Percentiles rank a stretch among this genome's conserved stretches.
phyloP scores from a whole-genome alignment of 2,113 vertebrate genomes.

The Malurus alboscapulatus region DNA sequence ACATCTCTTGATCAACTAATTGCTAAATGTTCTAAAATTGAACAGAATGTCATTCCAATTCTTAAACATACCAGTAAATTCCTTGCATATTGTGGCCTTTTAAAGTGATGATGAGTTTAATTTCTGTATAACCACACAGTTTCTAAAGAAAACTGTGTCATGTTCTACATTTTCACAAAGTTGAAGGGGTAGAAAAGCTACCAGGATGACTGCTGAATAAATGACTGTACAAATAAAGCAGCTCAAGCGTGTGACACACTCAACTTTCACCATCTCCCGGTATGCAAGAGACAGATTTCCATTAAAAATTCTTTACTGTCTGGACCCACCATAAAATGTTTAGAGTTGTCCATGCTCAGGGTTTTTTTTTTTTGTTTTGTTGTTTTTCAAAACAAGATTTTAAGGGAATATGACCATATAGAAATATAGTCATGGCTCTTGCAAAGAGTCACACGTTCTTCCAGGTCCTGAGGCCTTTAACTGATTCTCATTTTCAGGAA shows the following conservation, averaged over 20 bases:
- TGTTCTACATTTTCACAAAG: not conserved
- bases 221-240: slow-evolving; percentile 24
- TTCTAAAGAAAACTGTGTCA: not conserved
- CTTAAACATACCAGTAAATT: not conserved
- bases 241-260: not conserved
- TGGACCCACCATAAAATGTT: not conserved
- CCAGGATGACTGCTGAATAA: not conserved
- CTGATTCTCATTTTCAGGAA: not conserved
- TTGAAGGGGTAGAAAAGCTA: slow-evolving; percentile 11
- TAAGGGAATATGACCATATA: not conserved
- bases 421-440: not conserved
- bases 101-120: not conserved
- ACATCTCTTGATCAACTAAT: not conserved
- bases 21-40: not conserved
- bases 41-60: not conserved
- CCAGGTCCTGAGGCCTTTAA: not conserved
- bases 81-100: not conserved
- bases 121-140: not conserved
- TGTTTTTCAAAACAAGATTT: not conserved
- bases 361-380: not conserved
- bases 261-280: not conserved
- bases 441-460: not conserved
- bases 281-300: not conserved
- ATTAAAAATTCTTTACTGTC: not conserved
- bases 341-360: not conserved